A percentile compares a stretch with the other conserved stretches of the same genome.
Evolutionary conservation across 2,797 vertebrate species (phyloP).

Genomic region (Ptychobarbus kaznakovi): DNA sequence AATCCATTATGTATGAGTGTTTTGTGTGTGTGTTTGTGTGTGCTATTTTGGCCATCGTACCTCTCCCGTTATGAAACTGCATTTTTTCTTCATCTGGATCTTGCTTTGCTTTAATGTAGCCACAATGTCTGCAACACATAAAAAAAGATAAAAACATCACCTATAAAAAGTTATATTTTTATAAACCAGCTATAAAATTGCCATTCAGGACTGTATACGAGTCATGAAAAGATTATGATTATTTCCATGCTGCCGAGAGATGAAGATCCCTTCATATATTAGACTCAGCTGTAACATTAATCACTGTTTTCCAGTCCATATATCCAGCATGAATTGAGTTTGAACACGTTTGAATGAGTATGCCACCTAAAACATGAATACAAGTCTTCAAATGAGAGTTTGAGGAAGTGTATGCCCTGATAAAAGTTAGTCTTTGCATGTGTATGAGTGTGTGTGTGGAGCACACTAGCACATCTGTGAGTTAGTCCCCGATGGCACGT

Average conservation of each 20-base stretch:
- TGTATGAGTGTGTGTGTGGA: neutral
- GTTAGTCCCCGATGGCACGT: conserved; percentile 42
- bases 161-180: conserved; percentile 27
- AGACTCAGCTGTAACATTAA: conserved; percentile 16
- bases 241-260: conserved; percentile 15
- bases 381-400: conserved; percentile 18
- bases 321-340: neutral
- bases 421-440: conserved; percentile 28
- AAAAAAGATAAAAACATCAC: conserved; percentile 51
- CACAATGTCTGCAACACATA: conserved; percentile 78
- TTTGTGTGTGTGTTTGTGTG: neutral
- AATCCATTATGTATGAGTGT: conserved; percentile 49
- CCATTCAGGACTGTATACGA: neutral
- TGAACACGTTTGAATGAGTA: neutral
- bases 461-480: conserved; percentile 43
- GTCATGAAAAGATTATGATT: conserved; percentile 1
- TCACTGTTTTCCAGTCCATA: conserved; percentile 11
- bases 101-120: conserved; percentile 87
- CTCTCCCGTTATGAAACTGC: conserved; percentile 86
- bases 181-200: conserved; percentile 33
- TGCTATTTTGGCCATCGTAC: conserved; percentile 61
- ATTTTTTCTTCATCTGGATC: conserved; percentile 87
- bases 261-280: conserved; percentile 22
- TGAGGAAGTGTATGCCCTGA: conserved; percentile 25
- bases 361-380: conserved; percentile 2